phyloP scores from a whole-genome alignment of 2,113 vertebrate species.

The Hydrolagus affinis region DNA sequence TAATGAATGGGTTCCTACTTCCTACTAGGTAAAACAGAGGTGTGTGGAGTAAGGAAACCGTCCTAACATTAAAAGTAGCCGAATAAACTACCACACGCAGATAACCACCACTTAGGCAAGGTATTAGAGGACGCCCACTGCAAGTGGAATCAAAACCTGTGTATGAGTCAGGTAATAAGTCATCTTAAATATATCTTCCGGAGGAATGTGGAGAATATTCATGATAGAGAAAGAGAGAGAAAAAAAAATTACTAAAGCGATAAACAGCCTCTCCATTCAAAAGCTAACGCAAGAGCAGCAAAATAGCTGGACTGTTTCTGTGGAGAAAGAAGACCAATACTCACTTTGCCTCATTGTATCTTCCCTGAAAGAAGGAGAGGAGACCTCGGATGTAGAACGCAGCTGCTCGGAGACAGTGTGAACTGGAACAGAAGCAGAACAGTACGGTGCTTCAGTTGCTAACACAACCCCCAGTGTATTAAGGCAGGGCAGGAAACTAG shows the following conservation, averaged over 20 bases:
- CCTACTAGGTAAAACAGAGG: no score
- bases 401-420: constrained; percentile 88
- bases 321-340: constrained; percentile 39
- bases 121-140: not conserved
- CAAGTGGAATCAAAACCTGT: no score
- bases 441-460: not conserved
- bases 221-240: not conserved
- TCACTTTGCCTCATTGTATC: constrained; percentile 97
- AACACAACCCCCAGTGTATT: not conserved
- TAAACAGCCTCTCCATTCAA: not conserved
- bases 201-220: no score
- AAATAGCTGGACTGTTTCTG: not conserved
- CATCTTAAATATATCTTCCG: no score
- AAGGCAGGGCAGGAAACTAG: no score
- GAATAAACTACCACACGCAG: not conserved
- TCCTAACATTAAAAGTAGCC: no score
- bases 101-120: not conserved
- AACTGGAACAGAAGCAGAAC: constrained; percentile 52
- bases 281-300: not conserved
- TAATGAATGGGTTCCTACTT: no score
- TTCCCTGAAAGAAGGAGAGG: constrained; percentile 95
- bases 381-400: constrained; percentile 96
- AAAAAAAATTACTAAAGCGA: not conserved
- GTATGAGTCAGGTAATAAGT: not conserved
- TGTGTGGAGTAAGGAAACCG: no score